Base-by-base conservation (phyloP, 2,113 vertebrate genomes). In the Pelecanus crispus region DNA sequence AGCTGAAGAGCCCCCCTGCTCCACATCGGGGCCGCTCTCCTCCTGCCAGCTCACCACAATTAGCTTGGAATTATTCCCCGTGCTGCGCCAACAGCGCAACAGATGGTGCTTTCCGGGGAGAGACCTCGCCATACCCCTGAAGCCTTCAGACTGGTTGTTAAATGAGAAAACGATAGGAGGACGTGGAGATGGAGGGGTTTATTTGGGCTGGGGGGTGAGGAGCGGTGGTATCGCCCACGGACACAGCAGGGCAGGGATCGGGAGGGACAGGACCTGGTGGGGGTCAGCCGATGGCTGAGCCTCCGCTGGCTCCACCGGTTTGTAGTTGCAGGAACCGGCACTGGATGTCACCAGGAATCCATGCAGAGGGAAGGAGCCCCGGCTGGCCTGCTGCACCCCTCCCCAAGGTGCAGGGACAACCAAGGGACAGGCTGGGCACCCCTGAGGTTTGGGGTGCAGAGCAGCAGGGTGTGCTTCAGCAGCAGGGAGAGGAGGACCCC, bases 141-240 rank as follows among this genome's bases (percentile, higher is more conserved):
- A 36, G 14, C 31, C 9, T 70, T 29, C 34, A 4, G 22, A 1
- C 3, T 5, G 17, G 59, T 17, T 11, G 15, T 18, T 13, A 18
- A 13, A 24, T 1, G 40, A 21, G 31, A 14, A 44, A 44, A 11
- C 2, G 2, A 7, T 0, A 11, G 31, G 1, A 21, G 78, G 42
- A 4, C 0, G 5, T 3, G 53, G 42, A 22, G 50, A 3, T 7
- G 56, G 49, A 10, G 67, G 6, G 17, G 10, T n/a, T 61, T 6
- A 6, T 53, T 13, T 22, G 71, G 75, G 44, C 5, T 21, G 47
- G 65, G 22, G 22, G 38, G 2, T 0, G 17, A 15, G 31, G 17
- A 50, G 63, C 40, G 11, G n/a, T 0, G 6, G n/a, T 5, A 1
- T 13, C 56, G 0, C 32, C 65, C 13, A 7, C 0, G 6, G 36